A percentile compares a stretch with the other conserved stretches of the same genome.
Conservation (phyloP, 2,113 vertebrate species). For the Micronycteris hirsuta region DNA sequence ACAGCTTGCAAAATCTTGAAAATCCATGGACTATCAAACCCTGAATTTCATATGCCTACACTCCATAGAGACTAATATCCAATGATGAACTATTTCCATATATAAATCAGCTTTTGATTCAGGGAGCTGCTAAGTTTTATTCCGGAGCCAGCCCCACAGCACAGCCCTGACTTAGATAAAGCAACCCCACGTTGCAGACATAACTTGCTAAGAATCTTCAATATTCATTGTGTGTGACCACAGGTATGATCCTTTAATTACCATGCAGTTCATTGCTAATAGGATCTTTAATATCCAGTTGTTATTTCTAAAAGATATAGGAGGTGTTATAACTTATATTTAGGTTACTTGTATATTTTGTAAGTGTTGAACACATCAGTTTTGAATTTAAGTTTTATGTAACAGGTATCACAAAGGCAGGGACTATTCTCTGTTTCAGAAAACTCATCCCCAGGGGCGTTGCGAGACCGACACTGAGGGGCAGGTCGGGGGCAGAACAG, state of each 20-base stretch:
- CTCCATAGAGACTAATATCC: neutral
- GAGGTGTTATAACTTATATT: neutral
- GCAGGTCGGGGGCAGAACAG: too few relatives aligned
- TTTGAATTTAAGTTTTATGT: neutral
- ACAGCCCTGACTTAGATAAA: neutral
- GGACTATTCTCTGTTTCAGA: neutral
- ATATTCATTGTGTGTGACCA: neutral
- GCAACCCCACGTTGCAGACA: neutral
- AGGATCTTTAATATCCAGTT: neutral
- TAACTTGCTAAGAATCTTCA: neutral
- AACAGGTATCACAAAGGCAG: neutral
- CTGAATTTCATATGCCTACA: neutral
- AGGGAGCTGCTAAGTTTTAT: neutral
- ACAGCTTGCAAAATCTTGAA: neutral
- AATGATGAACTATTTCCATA: neutral
- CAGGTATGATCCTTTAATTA: neutral
- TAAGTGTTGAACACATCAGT: neutral
- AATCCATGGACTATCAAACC: neutral
- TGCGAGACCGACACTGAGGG: too few relatives aligned
- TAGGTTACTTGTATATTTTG: neutral
- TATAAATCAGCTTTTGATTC: neutral
- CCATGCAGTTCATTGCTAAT: neutral
- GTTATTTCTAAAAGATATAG: neutral
- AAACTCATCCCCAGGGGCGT: too few relatives aligned
- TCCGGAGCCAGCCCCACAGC: neutral